These are phyloP conservation scores for Caracal caracal DNA, from an alignment of 2,113 vertebrate species.

Conservation along the genomic window DNA sequence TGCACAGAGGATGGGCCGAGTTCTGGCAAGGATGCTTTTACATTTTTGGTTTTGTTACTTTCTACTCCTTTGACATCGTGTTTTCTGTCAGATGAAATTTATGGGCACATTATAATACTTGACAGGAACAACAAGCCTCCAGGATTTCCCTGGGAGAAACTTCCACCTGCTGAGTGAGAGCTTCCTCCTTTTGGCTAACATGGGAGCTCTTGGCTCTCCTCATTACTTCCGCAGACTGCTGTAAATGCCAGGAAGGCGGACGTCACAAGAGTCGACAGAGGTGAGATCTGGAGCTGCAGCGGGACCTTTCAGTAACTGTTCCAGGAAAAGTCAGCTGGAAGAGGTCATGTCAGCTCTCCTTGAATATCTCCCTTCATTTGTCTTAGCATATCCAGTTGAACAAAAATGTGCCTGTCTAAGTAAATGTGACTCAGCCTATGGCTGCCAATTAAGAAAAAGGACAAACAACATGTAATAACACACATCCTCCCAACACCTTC, in stretches of 20 bases:
- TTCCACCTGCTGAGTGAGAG: not conserved
- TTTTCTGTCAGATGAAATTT: constrained; percentile 54
- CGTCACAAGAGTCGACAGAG: not conserved
- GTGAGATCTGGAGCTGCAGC: not conserved
- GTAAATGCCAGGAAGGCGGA: not conserved
- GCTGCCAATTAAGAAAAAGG: not conserved
- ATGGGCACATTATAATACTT: not conserved
- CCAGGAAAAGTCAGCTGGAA: not conserved
- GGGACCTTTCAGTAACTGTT: not conserved
- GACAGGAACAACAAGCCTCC: constrained; percentile 29
- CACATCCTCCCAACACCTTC: too few relatives aligned
- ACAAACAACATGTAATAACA: not conserved
- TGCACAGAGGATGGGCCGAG: not conserved
- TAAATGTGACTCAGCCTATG: not conserved
- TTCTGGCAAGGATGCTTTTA: not conserved
- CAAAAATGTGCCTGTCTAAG: not conserved
- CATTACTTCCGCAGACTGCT: not conserved
- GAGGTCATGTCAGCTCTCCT: not conserved
- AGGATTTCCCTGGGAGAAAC: constrained; percentile 48
- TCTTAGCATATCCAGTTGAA: not conserved
- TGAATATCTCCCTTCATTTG: not conserved
- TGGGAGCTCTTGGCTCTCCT: not conserved
- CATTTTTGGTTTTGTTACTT: not conserved
- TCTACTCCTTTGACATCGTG: not conserved
- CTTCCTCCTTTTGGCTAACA: not conserved